Evolutionary conservation across 92 coral and sea anemone species (phyloP).

Genomic region (Actinostola sp.): DNA sequence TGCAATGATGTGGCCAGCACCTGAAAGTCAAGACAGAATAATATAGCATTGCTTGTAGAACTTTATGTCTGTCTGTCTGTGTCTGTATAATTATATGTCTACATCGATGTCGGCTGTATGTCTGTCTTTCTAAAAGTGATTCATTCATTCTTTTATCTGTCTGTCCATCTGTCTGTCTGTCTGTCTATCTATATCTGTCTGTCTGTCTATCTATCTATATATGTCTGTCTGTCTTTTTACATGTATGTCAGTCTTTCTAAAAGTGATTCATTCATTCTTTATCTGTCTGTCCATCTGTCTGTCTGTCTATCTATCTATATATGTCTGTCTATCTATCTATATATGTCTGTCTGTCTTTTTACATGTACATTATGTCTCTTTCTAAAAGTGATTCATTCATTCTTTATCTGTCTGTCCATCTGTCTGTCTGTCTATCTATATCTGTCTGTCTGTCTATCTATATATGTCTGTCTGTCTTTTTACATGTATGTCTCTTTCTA

Average conservation of each 20-base stretch:
- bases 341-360: background rate
- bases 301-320: background rate
- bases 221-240: background rate
- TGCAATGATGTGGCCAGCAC: conserved; percentile 70
- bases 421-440: too few relatives aligned
- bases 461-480: too few relatives aligned
- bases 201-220: background rate
- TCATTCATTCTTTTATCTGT: background rate
- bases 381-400: too few relatives aligned
- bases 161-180: background rate
- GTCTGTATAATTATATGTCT: too few relatives aligned
- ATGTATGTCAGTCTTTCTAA: background rate
- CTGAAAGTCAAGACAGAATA: conserved; percentile 25
- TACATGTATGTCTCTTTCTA: too few relatives aligned
- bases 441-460: too few relatives aligned
- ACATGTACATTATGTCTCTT: too few relatives aligned
- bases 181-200: background rate
- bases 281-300: background rate
- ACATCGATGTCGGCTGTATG: too few relatives aligned
- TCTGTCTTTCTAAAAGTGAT: background rate
- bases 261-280: background rate
- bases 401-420: too few relatives aligned
- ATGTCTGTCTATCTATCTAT: background rate
- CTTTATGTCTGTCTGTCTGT: too few relatives aligned
- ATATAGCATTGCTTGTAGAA: too few relatives aligned